Base-by-base conservation (phyloP, 2,888 invertebrate genomes). In the Diabrotica balteata region DNA sequence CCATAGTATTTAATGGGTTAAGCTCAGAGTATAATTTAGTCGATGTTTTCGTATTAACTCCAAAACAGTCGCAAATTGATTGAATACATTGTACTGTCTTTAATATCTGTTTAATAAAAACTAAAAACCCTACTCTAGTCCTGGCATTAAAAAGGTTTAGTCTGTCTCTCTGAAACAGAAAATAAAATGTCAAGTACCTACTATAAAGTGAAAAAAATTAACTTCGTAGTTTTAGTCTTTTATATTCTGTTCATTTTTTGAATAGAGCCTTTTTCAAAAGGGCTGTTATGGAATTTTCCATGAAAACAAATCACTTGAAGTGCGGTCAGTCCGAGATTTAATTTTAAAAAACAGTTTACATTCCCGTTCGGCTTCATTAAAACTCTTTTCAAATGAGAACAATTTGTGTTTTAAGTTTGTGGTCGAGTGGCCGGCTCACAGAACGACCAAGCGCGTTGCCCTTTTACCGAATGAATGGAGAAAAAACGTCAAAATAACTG, bases 151-250 rank as follows among this genome's bases (percentile, higher is more conserved):
- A 32, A 32, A 32, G 32, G 32, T 32, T 32, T 32, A 32, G 32
- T 32, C 49, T 66, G 50, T 67, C 73, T 67, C 72, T 75, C 75
- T 72, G 71, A 74, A 76, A 76, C 73, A 75, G 74, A 77, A 77
- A 77, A 77, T 75, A 75, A 77, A 76, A 75, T 75, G 71, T 72
- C 73, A 61, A 73, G 70, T 68, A 60, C 46, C 65, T 8, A 17
- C 50, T 42, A 11, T 11, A 51, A 49, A 22, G 46, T 9, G 49
- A 67, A 67, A 66, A 69, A 72, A 72, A 70, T 63, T 54, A n/a
- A 70, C 70, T 70, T 65, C 60, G 70, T 68, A 68, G 62, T 68
- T 67, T 53, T 58, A 72, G 70, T 75, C 75, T 73, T 73, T 74
- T 72, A 73, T 72, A 75, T 73, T 62, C 73, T 66, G 69, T 70